These are phyloP conservation scores for Pyrrhosoma nymphula DNA, from an alignment of 2,888 invertebrate species.

Conservation along the genomic window DNA sequence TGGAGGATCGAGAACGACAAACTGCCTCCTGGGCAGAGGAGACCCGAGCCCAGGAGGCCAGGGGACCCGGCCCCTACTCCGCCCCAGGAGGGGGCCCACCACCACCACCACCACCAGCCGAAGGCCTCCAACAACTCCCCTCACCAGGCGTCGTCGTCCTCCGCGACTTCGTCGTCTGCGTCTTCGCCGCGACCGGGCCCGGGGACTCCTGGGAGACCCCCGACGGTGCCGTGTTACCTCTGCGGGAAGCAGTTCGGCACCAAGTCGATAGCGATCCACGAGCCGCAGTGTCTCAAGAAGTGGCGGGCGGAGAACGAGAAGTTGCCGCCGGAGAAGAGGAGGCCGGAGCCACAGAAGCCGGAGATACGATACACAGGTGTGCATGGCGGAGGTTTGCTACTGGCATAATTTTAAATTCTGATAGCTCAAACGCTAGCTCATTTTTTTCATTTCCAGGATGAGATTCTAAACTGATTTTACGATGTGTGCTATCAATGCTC, in stretches of 20 bases:
- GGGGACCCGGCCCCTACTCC: conserved; percentile 73
- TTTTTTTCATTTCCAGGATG: no score
- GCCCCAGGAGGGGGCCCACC: conserved; percentile 46
- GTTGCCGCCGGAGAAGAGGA: conserved; percentile 79
- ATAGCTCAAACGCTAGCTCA: no score
- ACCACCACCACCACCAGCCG: neutral
- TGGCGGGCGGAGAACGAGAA: conserved; percentile 82
- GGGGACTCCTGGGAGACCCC: conserved; percentile 68
- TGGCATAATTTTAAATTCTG: no score
- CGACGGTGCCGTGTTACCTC: conserved; percentile 81
- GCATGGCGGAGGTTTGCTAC: no score
- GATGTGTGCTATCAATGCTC: no score
- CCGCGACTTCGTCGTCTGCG: neutral
- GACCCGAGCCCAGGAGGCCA: conserved; percentile 82
- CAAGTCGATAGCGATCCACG: conserved; percentile 83
- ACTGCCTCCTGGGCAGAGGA: conserved; percentile 79
- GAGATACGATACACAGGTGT: conserved; percentile 73
- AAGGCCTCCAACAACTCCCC: neutral
- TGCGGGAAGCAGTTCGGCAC: conserved; percentile 84
- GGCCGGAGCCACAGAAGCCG: conserved; percentile 82
- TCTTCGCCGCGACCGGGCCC: conserved; percentile 1
- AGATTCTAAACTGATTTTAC: no score
- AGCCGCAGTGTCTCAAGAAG: conserved; percentile 84
- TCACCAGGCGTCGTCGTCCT: neutral
- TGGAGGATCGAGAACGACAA: conserved; percentile 82